Evolutionary conservation across 2,888 invertebrate species (phyloP), one percentile per base, ranked within the genome.

Genomic region (Drosophila mayaguana): DNA sequence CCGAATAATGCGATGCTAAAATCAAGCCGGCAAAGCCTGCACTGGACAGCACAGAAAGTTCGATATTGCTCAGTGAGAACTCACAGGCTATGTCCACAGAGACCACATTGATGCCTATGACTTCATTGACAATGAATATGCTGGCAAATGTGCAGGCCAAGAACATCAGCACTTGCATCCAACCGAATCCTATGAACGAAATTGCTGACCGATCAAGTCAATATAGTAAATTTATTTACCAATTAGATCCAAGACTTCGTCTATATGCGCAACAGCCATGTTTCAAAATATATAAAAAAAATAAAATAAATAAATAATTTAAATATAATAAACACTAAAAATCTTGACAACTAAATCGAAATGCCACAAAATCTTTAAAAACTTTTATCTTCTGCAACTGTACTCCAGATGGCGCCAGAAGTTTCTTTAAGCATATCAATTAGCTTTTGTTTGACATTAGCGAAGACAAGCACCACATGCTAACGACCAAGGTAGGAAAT

Each of bases 1-100:
- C 79, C 14, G 53, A 11, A 42, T 63, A 78, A 16, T 71, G 60
- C 0, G 67, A 48, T 9, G 55, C 42, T 1, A 75, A 11, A 20
- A 75, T 45, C 32, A 75, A 42, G 22, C 79, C 79, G 9, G 46
- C 4, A 20, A 72, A 69, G 2, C 28, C 67, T 1, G 70, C 69
- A 46, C 54, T 68, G 6, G 60, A 22, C 7, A 68, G 12, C 2
- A 57, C 1, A 2, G 65, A 34, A 1, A 61, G 6, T 16, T 72
- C 14, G 0, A 36, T 7, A 11, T 25, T 12, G 1, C 2, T 2
- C 42, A 72, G 9, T 2, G 25, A 9, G 12, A 78, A 70, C 1
- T 78, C 77, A 14, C 56, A 69, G 28, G 25, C 20, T 11, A 69
- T 42, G 9, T 46, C 11, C 7, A 71, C 50, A 1, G 45, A 1